Conservation (phyloP, 2,797 vertebrate genomes). For the Emydoidea blandingii region DNA sequence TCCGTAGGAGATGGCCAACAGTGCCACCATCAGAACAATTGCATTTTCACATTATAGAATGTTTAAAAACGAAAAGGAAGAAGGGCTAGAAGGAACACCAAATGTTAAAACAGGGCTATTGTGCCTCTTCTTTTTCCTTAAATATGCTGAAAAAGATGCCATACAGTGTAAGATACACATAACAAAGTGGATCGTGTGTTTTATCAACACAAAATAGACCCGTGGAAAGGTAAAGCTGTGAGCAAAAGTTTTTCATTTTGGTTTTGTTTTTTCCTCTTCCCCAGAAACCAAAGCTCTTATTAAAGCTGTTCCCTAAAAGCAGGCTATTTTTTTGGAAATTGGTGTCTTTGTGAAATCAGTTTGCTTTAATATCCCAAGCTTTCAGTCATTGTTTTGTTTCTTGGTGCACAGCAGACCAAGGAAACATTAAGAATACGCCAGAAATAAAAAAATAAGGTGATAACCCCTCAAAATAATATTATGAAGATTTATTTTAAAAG, state of each 20-base stretch:
- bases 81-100: neutral
- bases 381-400: neutral
- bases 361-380: neutral
- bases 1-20: neutral
- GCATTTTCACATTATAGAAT: neutral
- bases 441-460: neutral
- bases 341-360: neutral
- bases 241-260: neutral
- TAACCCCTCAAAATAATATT: neutral
- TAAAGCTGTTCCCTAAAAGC: neutral
- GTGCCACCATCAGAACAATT: conserved; percentile 3
- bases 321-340: neutral
- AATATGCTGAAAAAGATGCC: neutral
- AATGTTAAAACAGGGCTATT: neutral
- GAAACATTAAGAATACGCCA: neutral
- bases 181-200: neutral
- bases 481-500: neutral
- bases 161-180: neutral
- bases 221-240: neutral
- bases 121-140: neutral
- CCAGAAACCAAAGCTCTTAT: neutral
- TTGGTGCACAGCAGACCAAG: neutral
- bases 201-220: neutral
- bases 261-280: neutral
- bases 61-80: neutral